phyloP scores from a whole-genome alignment of 2,113 vertebrate species.

The Zootoca vivipara region DNA sequence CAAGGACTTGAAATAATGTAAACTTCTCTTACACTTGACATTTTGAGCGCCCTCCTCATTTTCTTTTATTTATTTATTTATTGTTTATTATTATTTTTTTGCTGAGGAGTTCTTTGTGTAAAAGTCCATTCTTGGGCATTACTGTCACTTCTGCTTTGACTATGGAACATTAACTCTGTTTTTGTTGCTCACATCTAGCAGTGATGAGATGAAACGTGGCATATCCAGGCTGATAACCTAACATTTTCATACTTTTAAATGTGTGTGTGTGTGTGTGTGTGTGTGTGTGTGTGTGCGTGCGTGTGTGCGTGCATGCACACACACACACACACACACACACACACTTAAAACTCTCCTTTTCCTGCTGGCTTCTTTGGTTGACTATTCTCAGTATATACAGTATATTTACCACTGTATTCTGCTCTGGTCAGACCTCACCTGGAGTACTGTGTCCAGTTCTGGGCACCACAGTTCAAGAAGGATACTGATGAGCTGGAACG shows the following conservation, averaged over 20 bases:
- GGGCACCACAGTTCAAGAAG: too few relatives aligned
- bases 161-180: slow-evolving; percentile 62
- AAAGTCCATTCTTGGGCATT: slow-evolving; percentile 58
- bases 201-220: slow-evolving; percentile 49
- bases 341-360: slow-evolving; percentile 16
- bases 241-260: slow-evolving; percentile 48
- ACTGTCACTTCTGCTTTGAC: slow-evolving; percentile 53
- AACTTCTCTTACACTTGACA: slow-evolving; percentile 57
- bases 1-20: slow-evolving; percentile 54
- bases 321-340: background rate
- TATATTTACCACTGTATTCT: too few relatives aligned
- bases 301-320: background rate
- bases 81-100: background rate
- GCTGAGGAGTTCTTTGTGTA: slow-evolving; percentile 50
- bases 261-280: background rate
- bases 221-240: slow-evolving; percentile 61
- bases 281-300: background rate
- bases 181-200: slow-evolving; percentile 53
- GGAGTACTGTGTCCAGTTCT: too few relatives aligned
- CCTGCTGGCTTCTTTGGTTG: slow-evolving; percentile 35
- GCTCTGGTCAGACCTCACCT: too few relatives aligned
- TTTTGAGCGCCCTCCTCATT: slow-evolving; percentile 38
- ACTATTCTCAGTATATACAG: too few relatives aligned
- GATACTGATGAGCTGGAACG: too few relatives aligned
- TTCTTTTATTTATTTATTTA: background rate